Evolutionary conservation across 2,113 vertebrate species (phyloP).

Genomic region (Tamias sibiricus): DNA sequence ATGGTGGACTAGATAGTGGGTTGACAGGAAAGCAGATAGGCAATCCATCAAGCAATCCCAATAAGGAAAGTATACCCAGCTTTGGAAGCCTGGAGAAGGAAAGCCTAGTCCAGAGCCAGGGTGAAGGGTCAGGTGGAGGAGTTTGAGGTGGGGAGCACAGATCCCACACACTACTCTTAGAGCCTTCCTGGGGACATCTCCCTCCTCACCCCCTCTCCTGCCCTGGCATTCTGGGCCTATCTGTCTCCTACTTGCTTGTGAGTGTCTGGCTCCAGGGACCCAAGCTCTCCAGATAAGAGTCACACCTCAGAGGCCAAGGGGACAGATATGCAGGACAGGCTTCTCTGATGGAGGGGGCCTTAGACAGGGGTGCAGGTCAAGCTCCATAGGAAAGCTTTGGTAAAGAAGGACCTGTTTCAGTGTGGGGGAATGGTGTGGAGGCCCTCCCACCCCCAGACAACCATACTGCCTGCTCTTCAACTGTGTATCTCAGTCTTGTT

Average conservation of each 20-base stretch:
- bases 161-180: neutral
- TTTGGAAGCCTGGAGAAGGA: neutral
- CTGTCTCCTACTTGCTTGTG: constrained; percentile 8
- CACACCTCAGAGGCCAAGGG: constrained; percentile 64
- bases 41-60: neutral
- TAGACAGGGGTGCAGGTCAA: neutral
- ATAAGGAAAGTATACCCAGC: neutral
- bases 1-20: too few species aligned
- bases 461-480: neutral
- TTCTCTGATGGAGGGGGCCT: neutral
- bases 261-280: neutral
- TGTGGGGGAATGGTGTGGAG: neutral
- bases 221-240: neutral
- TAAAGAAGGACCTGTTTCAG: neutral
- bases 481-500: neutral
- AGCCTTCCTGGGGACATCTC: neutral
- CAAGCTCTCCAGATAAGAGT: constrained; percentile 65
- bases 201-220: neutral
- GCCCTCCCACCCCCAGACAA: neutral
- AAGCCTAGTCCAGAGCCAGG: neutral
- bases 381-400: neutral
- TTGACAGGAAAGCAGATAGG: neutral
- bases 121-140: neutral
- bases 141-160: neutral
- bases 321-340: constrained; percentile 17